Base-by-base conservation (phyloP, 37 sponge, comb jelly and placozoan genomes). In the Spongilla lacustris region DNA sequence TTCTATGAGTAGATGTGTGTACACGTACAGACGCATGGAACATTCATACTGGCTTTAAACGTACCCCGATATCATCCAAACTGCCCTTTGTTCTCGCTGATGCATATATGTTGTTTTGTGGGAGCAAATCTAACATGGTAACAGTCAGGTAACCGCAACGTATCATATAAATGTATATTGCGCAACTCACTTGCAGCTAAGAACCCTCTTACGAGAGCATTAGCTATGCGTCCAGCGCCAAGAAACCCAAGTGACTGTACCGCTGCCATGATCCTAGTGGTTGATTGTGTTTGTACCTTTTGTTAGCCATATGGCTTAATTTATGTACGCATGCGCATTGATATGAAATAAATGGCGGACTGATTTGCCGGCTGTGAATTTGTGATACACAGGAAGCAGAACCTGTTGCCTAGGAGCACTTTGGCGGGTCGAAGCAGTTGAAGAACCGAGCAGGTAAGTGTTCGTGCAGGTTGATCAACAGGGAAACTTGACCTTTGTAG, bases 141-240 rank as follows among this genome's bases (percentile, higher is more conserved):
- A n/a, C n/a, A n/a, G n/a, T n/a, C n/a, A n/a, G n/a, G 67, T 26
- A 13, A 34, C 10, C 50, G 24, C 73, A 46, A 50, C n/a, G 49
- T 49, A 8, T 25, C 29, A 23, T 12, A 32, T 19, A 12, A 35
- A 35, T 19, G 28, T 50, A 2, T 1, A 58, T 73, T 35, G 25
- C 25, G 2, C 31, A 37, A 24, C 83, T 50, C 29, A 83, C 93
- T 85, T 78, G 96, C 87, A 26, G 90, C 33, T 4, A 98, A 66
- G 38, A 98, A 90, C 71, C 98, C 98, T 58, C 90, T 84, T 1
- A 80, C 87, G 25, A 98, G 69, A 6, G 98, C 98, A 36, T 79
- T 92, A 66, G 95, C 97, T 27, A 98, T 94, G 29, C 94, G 94
- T 12, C 98, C 98, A 25, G 93, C 91, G 26, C 98, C 98, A 30